Evolutionary conservation across 2,888 invertebrate genomes (phyloP), one percentile per base, ranked within the genome.

Genomic region (Xanthorhoe designata): DNA sequence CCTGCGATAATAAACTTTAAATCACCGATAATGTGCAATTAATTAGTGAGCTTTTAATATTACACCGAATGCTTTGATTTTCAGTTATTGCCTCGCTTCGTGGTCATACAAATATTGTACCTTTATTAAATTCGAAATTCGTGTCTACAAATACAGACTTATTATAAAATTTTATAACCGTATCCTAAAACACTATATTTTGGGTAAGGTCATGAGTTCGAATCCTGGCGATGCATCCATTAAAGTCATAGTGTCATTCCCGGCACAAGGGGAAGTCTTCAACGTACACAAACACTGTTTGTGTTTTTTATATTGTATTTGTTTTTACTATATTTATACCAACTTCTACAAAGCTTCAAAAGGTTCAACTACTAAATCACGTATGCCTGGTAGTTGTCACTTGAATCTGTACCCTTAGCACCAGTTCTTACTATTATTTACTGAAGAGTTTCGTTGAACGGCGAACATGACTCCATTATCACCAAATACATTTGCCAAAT

Each of bases 21-120:
- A 55, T 61, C 61, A 50, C 38, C 24, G 61, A 50, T 55, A 55
- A 55, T 61, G 55, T 61, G 50, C 55, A 55, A 55, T 61, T 61
- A 49, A 61, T 61, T 61, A 61, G 54, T 54, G 38, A 38, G 55
- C 55, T 55, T 61, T 61, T 61, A 49, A 61, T 61, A n/a, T 35
- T 13, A 24, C 38, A 55, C 17, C 15, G 55, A 38, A 9, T 10
- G 24, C 5, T 53, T 38, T 54, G 54, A 47, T 47, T 55, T 61
- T 49, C 49, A 15, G 49, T 35, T 35, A 47, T 54, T 54, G 53
- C 32, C 38, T 60, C 15, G 59, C 13, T 29, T 29, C 47, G 47
- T 17, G 35, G 42, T 45, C 18, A 56, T 56, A 15, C 47, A 47
- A 47, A 47, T 47, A 47, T 42, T 42, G 13, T 42, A 42, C n/a